Percentiles rank a stretch among this genome's conserved stretches.
Evolutionary conservation across 92 coral and sea anemone species (phyloP).

Genomic region (Actinernus sp.): DNA sequence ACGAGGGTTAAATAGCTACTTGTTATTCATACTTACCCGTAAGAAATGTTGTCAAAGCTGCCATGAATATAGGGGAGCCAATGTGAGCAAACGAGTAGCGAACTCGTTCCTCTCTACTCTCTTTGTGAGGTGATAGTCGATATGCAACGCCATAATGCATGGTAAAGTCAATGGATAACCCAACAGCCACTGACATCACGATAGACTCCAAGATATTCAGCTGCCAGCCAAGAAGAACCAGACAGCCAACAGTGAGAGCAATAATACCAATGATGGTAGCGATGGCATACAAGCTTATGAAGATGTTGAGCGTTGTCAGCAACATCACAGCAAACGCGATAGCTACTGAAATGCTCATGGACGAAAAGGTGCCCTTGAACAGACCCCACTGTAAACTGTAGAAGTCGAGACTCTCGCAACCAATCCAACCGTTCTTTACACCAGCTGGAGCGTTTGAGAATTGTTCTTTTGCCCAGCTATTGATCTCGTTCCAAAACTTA

Average conservation of each 20-base stretch:
- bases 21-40: constrained; percentile 92
- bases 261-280: constrained; percentile 85
- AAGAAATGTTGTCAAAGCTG: constrained; percentile 90
- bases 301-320: constrained; percentile 89
- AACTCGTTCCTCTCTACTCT: constrained; percentile 65
- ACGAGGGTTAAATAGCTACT: no score
- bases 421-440: constrained; percentile 79
- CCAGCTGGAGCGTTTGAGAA: constrained; percentile 75
- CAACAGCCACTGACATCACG: constrained; percentile 95
- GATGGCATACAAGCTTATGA: constrained; percentile 93
- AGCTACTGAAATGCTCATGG: constrained; percentile 87
- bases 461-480: constrained; percentile 52
- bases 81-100: constrained; percentile 86
- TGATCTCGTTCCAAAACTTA: constrained; percentile 69
- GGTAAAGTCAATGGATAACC: constrained; percentile 96
- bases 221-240: constrained; percentile 95
- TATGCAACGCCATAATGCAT: constrained; percentile 99
- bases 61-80: constrained; percentile 97
- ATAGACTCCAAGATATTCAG: constrained; percentile 91
- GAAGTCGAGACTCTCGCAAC: constrained; percentile 52
- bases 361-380: constrained; percentile 73
- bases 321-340: constrained; percentile 90
- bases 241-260: constrained; percentile 84
- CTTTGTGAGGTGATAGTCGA: constrained; percentile 72
- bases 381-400: constrained; percentile 80